These are phyloP conservation scores for Dorcus hopei DNA, from an alignment of 2,888 invertebrate species.

Conservation along the genomic window DNA sequence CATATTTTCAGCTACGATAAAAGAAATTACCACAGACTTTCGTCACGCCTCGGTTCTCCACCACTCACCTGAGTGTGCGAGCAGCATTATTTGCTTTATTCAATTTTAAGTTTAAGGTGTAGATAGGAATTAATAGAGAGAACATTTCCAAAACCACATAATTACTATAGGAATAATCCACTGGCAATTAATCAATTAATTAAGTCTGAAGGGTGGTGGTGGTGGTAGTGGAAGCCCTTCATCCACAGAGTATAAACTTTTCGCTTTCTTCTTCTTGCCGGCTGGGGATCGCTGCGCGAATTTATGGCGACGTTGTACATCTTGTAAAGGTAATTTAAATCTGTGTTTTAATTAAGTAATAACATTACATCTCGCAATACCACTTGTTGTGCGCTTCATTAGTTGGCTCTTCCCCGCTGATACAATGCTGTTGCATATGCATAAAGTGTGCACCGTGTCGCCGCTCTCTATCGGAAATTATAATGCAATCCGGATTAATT, in stretches of 20 bases:
- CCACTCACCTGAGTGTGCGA: no score
- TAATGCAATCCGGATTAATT: constrained; percentile 33
- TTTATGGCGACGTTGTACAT: constrained; percentile 24
- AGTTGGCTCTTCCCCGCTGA: constrained; percentile 27
- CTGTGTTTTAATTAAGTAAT: constrained; percentile 47
- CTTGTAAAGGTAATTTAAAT: constrained; percentile 45
- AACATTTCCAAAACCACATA: constrained; percentile 41
- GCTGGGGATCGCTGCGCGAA: constrained; percentile 15
- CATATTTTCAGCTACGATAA: no score
- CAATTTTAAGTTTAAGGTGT: no score
- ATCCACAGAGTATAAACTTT: constrained; percentile 41
- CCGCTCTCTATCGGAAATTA: constrained; percentile 28
- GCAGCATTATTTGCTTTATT: no score
- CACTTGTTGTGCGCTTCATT: constrained; percentile 38
- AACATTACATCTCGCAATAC: constrained; percentile 36
- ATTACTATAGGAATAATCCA: constrained; percentile 49
- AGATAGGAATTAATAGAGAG: constrained; percentile 30
- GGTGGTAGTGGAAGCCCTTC: constrained; percentile 29
- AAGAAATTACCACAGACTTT: no score
- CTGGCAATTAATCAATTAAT: constrained; percentile 44
- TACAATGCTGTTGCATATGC: constrained; percentile 35
- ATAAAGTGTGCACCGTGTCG: constrained; percentile 32
- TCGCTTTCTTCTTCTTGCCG: constrained; percentile 30
- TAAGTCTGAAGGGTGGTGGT: no score
- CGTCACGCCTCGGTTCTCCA: no score